Percentiles rank a stretch among this genome's conserved stretches.
phyloP scores from a whole-genome alignment of 2,113 vertebrate species.

The Neoarius graeffei region DNA sequence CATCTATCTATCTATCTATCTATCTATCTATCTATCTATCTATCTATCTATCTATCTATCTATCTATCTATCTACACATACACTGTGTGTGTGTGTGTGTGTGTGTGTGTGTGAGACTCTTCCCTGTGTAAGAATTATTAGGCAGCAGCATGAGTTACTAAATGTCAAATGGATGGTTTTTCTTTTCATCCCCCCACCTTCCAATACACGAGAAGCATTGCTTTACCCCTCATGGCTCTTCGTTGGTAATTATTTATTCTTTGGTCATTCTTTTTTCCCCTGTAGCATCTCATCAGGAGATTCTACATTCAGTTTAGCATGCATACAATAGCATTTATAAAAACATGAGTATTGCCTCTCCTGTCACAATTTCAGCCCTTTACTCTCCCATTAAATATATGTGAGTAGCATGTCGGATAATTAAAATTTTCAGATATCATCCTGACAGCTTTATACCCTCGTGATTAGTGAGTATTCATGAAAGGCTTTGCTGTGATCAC shows the following conservation, averaged over 20 bases:
- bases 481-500: slow-evolving; percentile 46
- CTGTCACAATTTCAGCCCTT: slow-evolving; percentile 4
- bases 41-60: too few relatives aligned
- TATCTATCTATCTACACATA: too few relatives aligned
- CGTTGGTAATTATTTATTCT: not conserved
- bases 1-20: too few relatives aligned
- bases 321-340: not conserved
- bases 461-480: slow-evolving; percentile 55
- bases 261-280: not conserved
- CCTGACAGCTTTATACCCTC: slow-evolving; percentile 53
- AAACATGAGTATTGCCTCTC: not conserved
- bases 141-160: slow-evolving; percentile 45
- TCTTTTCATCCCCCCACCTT: not conserved
- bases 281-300: not conserved
- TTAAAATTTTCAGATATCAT: slow-evolving; percentile 57
- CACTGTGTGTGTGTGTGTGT: not conserved
- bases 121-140: slow-evolving; percentile 40
- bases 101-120: slow-evolving; percentile 30
- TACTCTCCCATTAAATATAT: not conserved
- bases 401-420: slow-evolving; percentile 54
- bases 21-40: too few relatives aligned
- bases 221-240: not conserved
- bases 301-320: not conserved
- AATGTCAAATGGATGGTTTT: slow-evolving; percentile 49
- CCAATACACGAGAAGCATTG: not conserved